phyloP scores from a whole-genome alignment of 1,140 invertebrate genomes.

The Euura saliciscinereae region DNA sequence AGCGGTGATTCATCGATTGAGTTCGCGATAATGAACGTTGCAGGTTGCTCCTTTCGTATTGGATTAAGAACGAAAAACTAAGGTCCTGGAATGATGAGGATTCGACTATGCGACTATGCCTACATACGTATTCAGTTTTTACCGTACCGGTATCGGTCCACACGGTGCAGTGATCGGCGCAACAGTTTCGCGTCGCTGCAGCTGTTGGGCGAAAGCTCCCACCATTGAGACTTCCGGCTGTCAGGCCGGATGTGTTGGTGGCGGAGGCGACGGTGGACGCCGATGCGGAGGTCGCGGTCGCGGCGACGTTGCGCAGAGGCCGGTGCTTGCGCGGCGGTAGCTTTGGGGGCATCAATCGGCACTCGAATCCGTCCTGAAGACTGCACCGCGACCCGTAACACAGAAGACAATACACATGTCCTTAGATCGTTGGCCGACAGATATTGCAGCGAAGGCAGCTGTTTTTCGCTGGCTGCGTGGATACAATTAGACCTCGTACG shows the following conservation, averaged over 20 bases:
- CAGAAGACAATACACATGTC: not conserved
- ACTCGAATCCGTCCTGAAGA: slow-evolving; percentile 62
- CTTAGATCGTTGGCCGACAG: not conserved
- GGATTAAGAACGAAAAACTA: too few relatives aligned
- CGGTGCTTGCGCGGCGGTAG: slow-evolving; percentile 55
- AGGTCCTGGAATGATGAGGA: too few relatives aligned
- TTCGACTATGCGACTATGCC: not conserved
- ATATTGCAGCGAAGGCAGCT: too few relatives aligned
- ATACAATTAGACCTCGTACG: too few relatives aligned
- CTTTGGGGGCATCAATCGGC: slow-evolving; percentile 60
- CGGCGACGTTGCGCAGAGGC: slow-evolving; percentile 32
- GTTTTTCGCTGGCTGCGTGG: too few relatives aligned
- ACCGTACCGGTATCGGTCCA: slow-evolving; percentile 33
- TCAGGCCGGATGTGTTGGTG: slow-evolving; percentile 38
- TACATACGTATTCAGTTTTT: not conserved
- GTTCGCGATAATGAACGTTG: too few relatives aligned
- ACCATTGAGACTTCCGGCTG: slow-evolving; percentile 42
- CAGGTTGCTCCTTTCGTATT: too few relatives aligned
- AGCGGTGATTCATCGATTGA: too few relatives aligned
- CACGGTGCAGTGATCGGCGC: slow-evolving; percentile 50
- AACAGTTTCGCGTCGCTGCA: slow-evolving; percentile 47
- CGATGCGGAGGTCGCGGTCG: slow-evolving; percentile 24
- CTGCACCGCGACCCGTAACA: slow-evolving; percentile 41
- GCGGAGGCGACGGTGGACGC: slow-evolving; percentile 33
- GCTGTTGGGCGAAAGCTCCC: slow-evolving; percentile 28